Evolutionary conservation across 2,888 invertebrate species (phyloP).

Genomic region (Metalampra italica): DNA sequence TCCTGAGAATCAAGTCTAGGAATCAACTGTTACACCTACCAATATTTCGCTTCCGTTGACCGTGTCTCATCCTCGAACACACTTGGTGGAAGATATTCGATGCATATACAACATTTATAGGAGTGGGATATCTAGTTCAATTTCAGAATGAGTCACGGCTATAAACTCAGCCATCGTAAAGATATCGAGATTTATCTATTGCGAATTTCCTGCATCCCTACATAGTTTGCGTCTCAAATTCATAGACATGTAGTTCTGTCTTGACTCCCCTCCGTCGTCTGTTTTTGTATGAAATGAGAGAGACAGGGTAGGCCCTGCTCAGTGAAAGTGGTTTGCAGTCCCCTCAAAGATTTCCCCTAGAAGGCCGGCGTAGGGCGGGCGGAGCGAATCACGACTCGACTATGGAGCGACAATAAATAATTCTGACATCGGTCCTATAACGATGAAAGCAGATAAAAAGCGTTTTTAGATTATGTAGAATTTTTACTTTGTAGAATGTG

Average conservation of each 20-base stretch:
- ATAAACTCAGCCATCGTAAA: conserved; percentile 8
- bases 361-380: neutral
- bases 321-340: neutral
- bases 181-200: conserved; percentile 5
- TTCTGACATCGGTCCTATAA: neutral
- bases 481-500: too few relatives aligned
- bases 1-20: too few relatives aligned
- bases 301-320: neutral
- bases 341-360: neutral
- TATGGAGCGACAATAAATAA: neutral
- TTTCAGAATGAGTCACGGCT: conserved; percentile 8
- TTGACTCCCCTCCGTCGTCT: neutral
- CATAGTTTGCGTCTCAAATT: neutral
- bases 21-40: too few relatives aligned
- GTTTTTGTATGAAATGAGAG: neutral
- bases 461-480: too few relatives aligned
- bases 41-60: too few relatives aligned
- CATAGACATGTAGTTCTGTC: neutral
- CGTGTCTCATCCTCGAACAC: too few relatives aligned
- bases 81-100: too few relatives aligned
- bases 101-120: too few relatives aligned
- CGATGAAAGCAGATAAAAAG: neutral
- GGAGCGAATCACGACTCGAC: neutral
- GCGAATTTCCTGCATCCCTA: neutral
- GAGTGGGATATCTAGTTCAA: neutral